Base-by-base conservation (phyloP, 2,113 vertebrate species). In the Ciconia stormi region DNA sequence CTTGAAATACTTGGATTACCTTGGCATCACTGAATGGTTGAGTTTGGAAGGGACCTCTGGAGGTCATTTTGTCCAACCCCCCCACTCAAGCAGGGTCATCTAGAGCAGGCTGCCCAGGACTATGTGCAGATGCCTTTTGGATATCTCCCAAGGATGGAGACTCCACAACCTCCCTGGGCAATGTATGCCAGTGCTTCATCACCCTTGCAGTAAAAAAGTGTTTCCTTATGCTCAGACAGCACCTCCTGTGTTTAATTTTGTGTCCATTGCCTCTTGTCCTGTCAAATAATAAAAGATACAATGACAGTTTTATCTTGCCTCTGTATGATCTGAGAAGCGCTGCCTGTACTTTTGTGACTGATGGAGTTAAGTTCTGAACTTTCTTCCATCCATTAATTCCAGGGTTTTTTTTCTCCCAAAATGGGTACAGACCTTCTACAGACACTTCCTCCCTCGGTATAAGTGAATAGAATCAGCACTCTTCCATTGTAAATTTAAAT, bases 291-390 rank as follows among this genome's bases (percentile, higher is more conserved):
- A 32, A 13, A 84, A 69, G 27, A 12, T 32, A 47, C 4, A n/a
- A 7, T 50, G 34, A 8, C 10, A 21, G 12, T 73, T 92, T 78
- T 52, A 23, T 58, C 25, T 86, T 78, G 36, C 16, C 11, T 65
- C 29, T 62, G 1, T 50, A 7, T 38, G 38, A 38, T 72, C 15
- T 77, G 71, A 25, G 56, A 58, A 79, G 26, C 0, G 0, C 10
- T 38, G 25, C 14, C 34, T 61, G 12, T 74, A 49, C 36, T 76
- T 69, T 36, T 80, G 27, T 56, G 47, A 47, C 25, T 61, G 42
- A 30, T 58, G 47, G 17, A 76, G 25, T 81, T 36, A 44, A 84
- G n/a, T 84, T 73, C 78, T 70, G 36, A 79, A 58, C 25, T 87
- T 63, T 38, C 3, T 91, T 53, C 18, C 59, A 1, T 34, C 7